These are phyloP conservation scores for Fopius arisanus DNA, from an alignment of 1,140 invertebrate genomes.

Conservation along the genomic window DNA sequence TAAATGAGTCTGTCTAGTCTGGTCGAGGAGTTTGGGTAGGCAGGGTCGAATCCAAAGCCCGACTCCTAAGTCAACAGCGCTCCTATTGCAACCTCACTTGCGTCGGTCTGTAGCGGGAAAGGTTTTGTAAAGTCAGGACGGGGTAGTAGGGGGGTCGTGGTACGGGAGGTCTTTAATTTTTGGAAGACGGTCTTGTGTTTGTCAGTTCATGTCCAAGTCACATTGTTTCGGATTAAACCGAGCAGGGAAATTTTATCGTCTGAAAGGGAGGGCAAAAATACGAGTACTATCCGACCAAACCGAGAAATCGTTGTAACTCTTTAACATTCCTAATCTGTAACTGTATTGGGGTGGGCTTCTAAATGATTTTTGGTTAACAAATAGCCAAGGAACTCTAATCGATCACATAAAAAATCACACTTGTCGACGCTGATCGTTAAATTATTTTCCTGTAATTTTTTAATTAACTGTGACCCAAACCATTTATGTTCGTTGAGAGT, in stretches of 20 bases:
- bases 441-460: neutral
- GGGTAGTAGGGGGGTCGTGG: conserved; percentile 29
- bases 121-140: conserved; percentile 25
- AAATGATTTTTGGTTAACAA: conserved; percentile 13
- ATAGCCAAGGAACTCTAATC: conserved; percentile 27
- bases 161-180: conserved; percentile 28
- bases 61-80: conserved; percentile 36
- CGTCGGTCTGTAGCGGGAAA: conserved; percentile 41
- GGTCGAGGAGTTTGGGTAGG: neutral
- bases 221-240: conserved; percentile 42
- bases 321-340: neutral
- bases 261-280: conserved; percentile 53
- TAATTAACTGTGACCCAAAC: neutral
- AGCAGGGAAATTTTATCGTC: conserved; percentile 43
- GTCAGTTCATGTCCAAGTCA: conserved; percentile 41
- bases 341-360: neutral
- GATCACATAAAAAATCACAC: conserved; percentile 32
- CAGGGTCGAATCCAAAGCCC: neutral
- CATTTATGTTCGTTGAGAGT: neutral
- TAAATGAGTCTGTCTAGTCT: conserved; percentile 2
- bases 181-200: conserved; percentile 19
- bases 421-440: conserved; percentile 16
- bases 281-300: conserved; percentile 21
- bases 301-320: conserved; percentile 6
- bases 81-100: conserved; percentile 37